Conservation (phyloP, 2,797 vertebrate species). For the Sphaeramia orbicularis region DNA sequence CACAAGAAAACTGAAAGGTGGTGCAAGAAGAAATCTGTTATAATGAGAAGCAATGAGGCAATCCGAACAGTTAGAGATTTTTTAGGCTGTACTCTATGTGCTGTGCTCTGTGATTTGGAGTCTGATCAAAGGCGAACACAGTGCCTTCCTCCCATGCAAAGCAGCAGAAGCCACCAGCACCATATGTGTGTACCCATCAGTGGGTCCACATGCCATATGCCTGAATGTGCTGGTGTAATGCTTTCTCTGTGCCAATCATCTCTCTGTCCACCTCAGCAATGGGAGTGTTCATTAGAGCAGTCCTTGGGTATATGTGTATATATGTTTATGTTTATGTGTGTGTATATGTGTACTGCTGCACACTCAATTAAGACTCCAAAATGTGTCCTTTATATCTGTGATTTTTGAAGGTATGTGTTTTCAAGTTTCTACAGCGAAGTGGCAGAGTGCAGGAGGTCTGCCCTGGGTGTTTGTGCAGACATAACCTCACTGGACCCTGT, state of each 20-base stretch:
- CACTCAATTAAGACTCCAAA: neutral
- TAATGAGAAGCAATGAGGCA: slow-evolving; percentile 53
- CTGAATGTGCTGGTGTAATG: slow-evolving; percentile 83
- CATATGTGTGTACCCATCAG: slow-evolving; percentile 85
- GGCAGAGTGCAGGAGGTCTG: slow-evolving; percentile 18
- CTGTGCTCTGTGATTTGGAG: slow-evolving; percentile 75
- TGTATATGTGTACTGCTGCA: slow-evolving; percentile 4
- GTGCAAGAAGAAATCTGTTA: neutral
- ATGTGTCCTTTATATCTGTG: neutral
- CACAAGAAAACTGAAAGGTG: neutral
- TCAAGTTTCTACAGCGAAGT: slow-evolving; percentile 4
- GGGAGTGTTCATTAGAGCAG: slow-evolving; percentile 56
- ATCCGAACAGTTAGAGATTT: slow-evolving; percentile 55
- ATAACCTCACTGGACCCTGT: slow-evolving; percentile 34
- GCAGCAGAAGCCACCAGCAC: slow-evolving; percentile 78
- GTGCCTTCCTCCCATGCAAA: slow-evolving; percentile 70
- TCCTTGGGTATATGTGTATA: neutral
- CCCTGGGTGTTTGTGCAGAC: slow-evolving; percentile 29
- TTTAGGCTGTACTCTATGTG: slow-evolving; percentile 65
- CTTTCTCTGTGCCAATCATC: slow-evolving; percentile 78
- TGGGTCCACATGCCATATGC: slow-evolving; percentile 85
- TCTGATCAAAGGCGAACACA: slow-evolving; percentile 75
- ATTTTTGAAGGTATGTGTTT: too few relatives aligned
- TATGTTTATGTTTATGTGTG: neutral
- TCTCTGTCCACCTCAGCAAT: slow-evolving; percentile 55